Percentiles rank a stretch among this genome's conserved stretches.
phyloP scores from a whole-genome alignment of 2,113 vertebrate species.

The Grantiella picta region DNA sequence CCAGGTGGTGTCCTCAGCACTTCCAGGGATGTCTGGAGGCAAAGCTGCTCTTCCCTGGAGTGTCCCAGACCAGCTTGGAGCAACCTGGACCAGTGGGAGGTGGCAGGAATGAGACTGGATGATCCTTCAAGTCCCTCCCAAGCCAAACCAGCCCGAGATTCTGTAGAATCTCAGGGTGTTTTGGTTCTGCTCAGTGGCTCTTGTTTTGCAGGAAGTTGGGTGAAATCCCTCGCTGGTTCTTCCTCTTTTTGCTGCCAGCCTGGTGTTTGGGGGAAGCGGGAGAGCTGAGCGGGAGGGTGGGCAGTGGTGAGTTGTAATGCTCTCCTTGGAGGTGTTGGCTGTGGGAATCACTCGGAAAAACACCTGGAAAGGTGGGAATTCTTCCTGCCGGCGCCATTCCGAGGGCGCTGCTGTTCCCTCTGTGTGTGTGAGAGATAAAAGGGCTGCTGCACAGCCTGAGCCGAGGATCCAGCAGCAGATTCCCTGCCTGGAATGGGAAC shows the following conservation, averaged over 20 bases:
- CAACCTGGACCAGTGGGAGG: fast-evolving
- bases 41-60: neutral
- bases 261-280: neutral
- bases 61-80: neutral
- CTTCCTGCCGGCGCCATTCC: neutral
- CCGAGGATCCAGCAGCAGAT: neutral
- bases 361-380: neutral
- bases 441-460: neutral
- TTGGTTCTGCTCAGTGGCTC: neutral
- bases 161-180: fast-evolving
- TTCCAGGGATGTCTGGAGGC: neutral
- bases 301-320: neutral
- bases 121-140: neutral
- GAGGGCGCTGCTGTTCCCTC: neutral
- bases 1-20: neutral
- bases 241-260: neutral
- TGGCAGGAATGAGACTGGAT: neutral
- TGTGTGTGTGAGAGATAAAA: fast-evolving
- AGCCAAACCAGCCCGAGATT: fast-evolving
- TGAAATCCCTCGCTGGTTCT: fast-evolving
- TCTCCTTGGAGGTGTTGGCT: neutral
- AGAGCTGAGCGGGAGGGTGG: neutral
- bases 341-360: neutral
- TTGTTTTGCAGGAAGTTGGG: neutral
- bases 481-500: fast-evolving